Evolutionary conservation across 2,888 invertebrate species (phyloP), one percentile per base, ranked within the genome.

Genomic region (Choristoneura rosaceana): DNA sequence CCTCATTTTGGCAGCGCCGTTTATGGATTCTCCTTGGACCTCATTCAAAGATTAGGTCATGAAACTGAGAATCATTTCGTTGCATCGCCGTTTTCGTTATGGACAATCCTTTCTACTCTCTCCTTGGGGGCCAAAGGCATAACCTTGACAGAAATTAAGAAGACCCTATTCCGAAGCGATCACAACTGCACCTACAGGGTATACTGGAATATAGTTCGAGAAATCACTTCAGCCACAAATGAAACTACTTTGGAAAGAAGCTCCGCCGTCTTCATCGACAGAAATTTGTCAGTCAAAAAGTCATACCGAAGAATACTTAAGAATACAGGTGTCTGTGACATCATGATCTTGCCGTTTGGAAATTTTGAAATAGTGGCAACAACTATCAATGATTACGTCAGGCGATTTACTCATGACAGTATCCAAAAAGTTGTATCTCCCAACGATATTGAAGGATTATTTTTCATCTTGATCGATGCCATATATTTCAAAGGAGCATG

Each of bases 21-120:
- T 4, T 87, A 85, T 77, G 85, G 87, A 15, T 81, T 77, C 80
- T 77, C 77, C 75, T 65, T 78, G 73, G 77, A 75, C 76, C 76
- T 84, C 76, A 63, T 78, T 15, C 70, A 47, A 64, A 78, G 80
- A 78, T 78, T 82, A 9, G 84, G 82, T 68, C 80, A 83, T 52
- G 90, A 92, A 15, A 88, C 87, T 0, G 92, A 92, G 0, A 85
- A 87, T 33, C 93, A 93, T 64, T 93, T 92, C 76, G 81, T 92
- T 0, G 76, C 87, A 0, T 92, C 92, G 0, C 86, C 90, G 0
- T 74, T 92, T 0, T 92, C 92, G 0, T 82, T 88, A 25, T 92
- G 93, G 93, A 82, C 86, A 0, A 76, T 94, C 4, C 77, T 94
- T 2, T 79, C 92, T 0, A 79, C 85, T 0, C 71, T 89, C 0